A percentile compares a stretch with the other conserved stretches of the same genome.
phyloP scores from a whole-genome alignment of 1,140 invertebrate genomes.

The Drosophila hydei region DNA sequence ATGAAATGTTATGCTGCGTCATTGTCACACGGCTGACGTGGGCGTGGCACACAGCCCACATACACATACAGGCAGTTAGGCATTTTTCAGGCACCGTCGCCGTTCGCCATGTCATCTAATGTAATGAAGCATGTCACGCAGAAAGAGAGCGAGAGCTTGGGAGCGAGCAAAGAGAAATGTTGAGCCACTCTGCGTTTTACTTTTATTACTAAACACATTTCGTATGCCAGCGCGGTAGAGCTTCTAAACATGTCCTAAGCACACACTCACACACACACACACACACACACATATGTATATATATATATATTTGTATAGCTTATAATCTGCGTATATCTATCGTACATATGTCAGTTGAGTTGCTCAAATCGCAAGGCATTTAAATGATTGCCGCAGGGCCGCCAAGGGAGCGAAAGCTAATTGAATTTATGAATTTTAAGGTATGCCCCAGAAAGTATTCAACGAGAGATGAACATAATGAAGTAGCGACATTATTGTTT shows the following conservation, averaged over 20 bases:
- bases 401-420: conserved; percentile 24
- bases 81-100: conserved; percentile 27
- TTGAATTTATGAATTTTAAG: conserved; percentile 29
- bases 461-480: background rate
- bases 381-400: conserved; percentile 38
- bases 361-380: conserved; percentile 40
- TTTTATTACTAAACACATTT: conserved; percentile 44
- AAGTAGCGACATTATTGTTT: background rate
- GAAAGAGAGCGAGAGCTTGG: background rate
- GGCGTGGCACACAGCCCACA: conserved; percentile 26
- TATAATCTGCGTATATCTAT: conserved; percentile 12
- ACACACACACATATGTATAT: background rate
- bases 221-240: conserved; percentile 35
- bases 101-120: conserved; percentile 53
- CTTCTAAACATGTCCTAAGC: background rate
- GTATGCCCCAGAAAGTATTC: conserved; percentile 3
- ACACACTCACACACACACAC: background rate
- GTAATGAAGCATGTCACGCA: conserved; percentile 45
- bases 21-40: conserved; percentile 41
- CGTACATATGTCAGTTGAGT: conserved; percentile 35
- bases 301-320: conserved; percentile 4
- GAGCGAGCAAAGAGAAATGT: conserved; percentile 9
- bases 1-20: conserved; percentile 51
- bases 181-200: conserved; percentile 39
- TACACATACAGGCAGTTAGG: conserved; percentile 17